Percentiles rank a stretch among this genome's conserved stretches.
Evolutionary conservation across 1,140 invertebrate genomes (phyloP).

Genomic region (Calephelis nemesis): DNA sequence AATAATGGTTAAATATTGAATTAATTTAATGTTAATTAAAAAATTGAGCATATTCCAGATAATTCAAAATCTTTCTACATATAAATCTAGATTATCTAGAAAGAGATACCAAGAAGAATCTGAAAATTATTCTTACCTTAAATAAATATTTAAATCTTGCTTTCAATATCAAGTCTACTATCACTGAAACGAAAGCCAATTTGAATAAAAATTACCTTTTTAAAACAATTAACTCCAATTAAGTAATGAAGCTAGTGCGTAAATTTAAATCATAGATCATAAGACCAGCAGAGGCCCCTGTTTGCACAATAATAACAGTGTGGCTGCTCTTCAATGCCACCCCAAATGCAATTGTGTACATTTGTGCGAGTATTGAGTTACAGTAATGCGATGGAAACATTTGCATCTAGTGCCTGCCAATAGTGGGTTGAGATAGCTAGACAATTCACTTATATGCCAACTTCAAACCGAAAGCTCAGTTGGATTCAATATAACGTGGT

Average conservation of each 20-base stretch:
- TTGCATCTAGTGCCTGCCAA: constrained; percentile 49
- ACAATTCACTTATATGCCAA: constrained; percentile 3
- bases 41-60: no score
- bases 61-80: no score
- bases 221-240: constrained; percentile 8
- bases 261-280: constrained; percentile 36
- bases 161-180: no score
- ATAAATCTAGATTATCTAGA: no score
- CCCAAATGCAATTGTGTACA: constrained; percentile 77
- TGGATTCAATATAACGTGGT: no score
- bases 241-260: constrained; percentile 32
- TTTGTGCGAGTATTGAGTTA: constrained; percentile 73
- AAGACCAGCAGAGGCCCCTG: constrained; percentile 44
- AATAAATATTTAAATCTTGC: no score
- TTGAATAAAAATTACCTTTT: neutral
- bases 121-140: no score
- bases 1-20: no score
- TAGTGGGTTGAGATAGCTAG: constrained; percentile 31
- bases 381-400: constrained; percentile 69
- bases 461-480: neutral
- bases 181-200: neutral
- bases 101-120: no score
- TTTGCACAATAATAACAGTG: constrained; percentile 66
- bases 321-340: constrained; percentile 64
- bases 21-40: no score